A percentile compares a stretch with the other conserved stretches of the same genome.
Conservation (phyloP, 1,140 invertebrate species). For the Cylas formicarius region DNA sequence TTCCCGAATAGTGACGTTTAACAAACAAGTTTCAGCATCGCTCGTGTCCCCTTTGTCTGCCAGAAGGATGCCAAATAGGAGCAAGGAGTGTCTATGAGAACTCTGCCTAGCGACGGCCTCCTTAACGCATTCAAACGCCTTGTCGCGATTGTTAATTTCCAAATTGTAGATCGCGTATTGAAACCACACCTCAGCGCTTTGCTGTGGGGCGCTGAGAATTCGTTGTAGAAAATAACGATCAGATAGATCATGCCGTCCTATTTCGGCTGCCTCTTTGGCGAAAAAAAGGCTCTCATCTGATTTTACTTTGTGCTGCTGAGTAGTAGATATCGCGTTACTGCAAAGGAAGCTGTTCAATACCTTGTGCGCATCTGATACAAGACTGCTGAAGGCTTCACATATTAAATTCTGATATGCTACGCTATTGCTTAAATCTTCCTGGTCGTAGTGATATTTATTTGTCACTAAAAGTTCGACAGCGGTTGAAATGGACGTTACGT, state of each 20-base stretch:
- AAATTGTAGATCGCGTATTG: slow-evolving; percentile 33
- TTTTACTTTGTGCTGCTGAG: neutral
- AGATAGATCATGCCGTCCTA: slow-evolving; percentile 18
- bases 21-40: slow-evolving; percentile 34
- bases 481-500: slow-evolving; percentile 23
- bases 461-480: slow-evolving; percentile 20
- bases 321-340: slow-evolving; percentile 10
- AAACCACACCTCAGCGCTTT: slow-evolving; percentile 29
- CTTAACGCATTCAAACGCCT: slow-evolving; percentile 31
- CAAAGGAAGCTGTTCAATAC: slow-evolving; percentile 25
- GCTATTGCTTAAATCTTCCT: slow-evolving; percentile 12
- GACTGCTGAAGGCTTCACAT: slow-evolving; percentile 22
- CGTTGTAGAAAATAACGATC: slow-evolving; percentile 30
- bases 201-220: slow-evolving; percentile 8
- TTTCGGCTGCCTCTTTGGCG: slow-evolving; percentile 30
- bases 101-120: slow-evolving; percentile 24
- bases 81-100: slow-evolving; percentile 24
- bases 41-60: slow-evolving; percentile 21
- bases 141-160: slow-evolving; percentile 21
- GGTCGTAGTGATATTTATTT: slow-evolving; percentile 21
- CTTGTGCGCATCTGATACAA: slow-evolving; percentile 27
- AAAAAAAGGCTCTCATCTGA: slow-evolving; percentile 18
- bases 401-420: slow-evolving; percentile 26
- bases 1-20: slow-evolving; percentile 24
- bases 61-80: slow-evolving; percentile 27